Conservation (phyloP, 2,113 vertebrate genomes). For the Phyllopteryx taeniolatus region DNA sequence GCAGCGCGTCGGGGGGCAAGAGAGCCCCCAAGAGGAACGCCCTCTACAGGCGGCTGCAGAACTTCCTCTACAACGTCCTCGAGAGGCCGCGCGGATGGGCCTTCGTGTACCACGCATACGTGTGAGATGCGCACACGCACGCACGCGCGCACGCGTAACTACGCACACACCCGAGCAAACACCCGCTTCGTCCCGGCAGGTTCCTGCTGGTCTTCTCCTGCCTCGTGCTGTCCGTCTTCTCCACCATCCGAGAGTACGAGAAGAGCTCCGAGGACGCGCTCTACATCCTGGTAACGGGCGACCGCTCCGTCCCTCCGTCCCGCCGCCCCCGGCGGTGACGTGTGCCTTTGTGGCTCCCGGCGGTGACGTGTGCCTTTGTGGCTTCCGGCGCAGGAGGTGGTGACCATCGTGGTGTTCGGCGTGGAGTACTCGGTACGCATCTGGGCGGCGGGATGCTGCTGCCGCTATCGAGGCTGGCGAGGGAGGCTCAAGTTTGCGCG, state of each 20-base stretch:
- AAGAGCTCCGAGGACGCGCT: slow-evolving; percentile 95
- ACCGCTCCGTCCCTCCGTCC: background rate
- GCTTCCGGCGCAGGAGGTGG: slow-evolving; percentile 82
- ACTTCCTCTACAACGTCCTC: slow-evolving; percentile 67
- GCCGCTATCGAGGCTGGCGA: slow-evolving; percentile 92
- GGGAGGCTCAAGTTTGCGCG: slow-evolving; percentile 92
- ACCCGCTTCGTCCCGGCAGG: slow-evolving; percentile 56
- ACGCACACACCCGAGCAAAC: too few relatives aligned
- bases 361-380: background rate
- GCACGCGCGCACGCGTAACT: background rate
- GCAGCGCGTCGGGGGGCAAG: slow-evolving; percentile 57
- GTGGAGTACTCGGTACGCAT: slow-evolving; percentile 96
- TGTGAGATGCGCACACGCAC: slow-evolving; percentile 32
- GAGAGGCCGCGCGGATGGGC: slow-evolving; percentile 66
- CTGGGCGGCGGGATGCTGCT: slow-evolving; percentile 96
- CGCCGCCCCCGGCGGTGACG: too few relatives aligned
- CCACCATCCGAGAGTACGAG: slow-evolving; percentile 95
- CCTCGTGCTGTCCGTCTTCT: slow-evolving; percentile 94
- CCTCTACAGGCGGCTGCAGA: slow-evolving; percentile 64
- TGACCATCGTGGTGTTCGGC: slow-evolving; percentile 96
- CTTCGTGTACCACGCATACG: slow-evolving; percentile 68
- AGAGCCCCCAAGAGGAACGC: slow-evolving; percentile 63
- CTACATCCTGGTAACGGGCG: slow-evolving; percentile 84
- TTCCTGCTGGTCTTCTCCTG: slow-evolving; percentile 97
- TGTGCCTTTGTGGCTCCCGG: background rate